Base-by-base conservation (phyloP, 2,113 vertebrate genomes). In the Tachysurus vachellii region DNA sequence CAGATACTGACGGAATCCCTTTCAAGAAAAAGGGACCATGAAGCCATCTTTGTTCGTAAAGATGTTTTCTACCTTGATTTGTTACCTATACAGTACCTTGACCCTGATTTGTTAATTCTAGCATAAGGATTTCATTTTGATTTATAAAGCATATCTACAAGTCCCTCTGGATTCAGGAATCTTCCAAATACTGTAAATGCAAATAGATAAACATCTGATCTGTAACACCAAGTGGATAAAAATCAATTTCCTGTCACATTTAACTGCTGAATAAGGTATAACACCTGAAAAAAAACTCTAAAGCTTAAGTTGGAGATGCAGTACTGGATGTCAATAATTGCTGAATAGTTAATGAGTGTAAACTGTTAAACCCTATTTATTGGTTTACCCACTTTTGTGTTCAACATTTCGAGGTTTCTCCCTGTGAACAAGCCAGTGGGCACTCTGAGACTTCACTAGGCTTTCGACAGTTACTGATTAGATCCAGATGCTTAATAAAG, bases 401-500 rank as follows among this genome's bases (percentile, higher is more conserved):
- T 42, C 3, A 17, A 56, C 19, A 70, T 80, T 42, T 44, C 76
- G 75, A 89, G 88, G 79, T 86, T 82, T 88, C 86, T 89, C 68
- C 54, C 61, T 66, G 53, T 79, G 81, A 75, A 82, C 73, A 80
- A 84, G 47, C 82, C 17, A 71, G 88, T 85, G 61, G 90, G 89
- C 90, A 89, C 89, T 87, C 89, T 84, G 89, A 91, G 93, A 90
- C 92, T 91, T 90, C 90, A 93, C 87, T 90, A 75, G 88, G 86
- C 82, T 77, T 70, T 88, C 59, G 80, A 89, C 82, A 91, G 89
- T 89, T 26, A 73, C 88, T 93, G 93, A 95, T 94, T 91, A 90
- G 50, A 90, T 93, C 94, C 94, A 95, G 93, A 95, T 95, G 94
- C 77, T 57, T 86, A 70, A 47, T 85, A 86, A 80, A 89, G 47